Evolutionary conservation across 2,797 vertebrate species (phyloP), one percentile per base, ranked within the genome.

Genomic region (Allochrocebus solatus): DNA sequence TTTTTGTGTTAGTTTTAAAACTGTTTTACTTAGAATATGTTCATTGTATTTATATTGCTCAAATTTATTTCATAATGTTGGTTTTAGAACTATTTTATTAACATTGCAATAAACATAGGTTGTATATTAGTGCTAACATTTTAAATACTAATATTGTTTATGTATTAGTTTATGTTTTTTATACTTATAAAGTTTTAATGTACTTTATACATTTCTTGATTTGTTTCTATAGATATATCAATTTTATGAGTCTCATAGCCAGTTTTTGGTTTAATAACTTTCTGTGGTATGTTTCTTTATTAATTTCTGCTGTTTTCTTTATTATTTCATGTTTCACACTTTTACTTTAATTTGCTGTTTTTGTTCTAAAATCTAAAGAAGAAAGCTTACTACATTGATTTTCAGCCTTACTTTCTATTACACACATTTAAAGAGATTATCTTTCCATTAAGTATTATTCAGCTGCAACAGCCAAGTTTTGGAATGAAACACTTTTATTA

Each of bases 351-450:
- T 94, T 36, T 74, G 10, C 7, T 61, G 30, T 78, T 70, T 84
- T 74, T 46, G 48, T 55, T 83, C 41, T 43, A 70, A 86, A 82
- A 43, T 81, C 7, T 70, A 53, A 90, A 59, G 21, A 48, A 59
- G 19, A 93, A 90, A 53, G 2, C 24, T 91, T 95, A 81, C 8
- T 24, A 53, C 19, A 43, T 21, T 50, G 41, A 76, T 46, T 93
- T 95, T 70, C 61, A 43, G 28, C 4, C 30, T 70, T 46, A 16
- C 48, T 87, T 95, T 90, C 22, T 87, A 50, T 59, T 90, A 82
- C 43, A 91, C n/a, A 8, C 8, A 48, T 87, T 95, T 90, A 91
- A 90, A 86, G 67, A 78, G 8, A 95, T 70, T 87, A 39, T 82
- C 11, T 59, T 95, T 82, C 21, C 39, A 39, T 57, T 72, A 90